These are phyloP conservation scores for Ganaspis sp. DNA, from an alignment of 1,140 invertebrate genomes.

Conservation along the genomic window DNA sequence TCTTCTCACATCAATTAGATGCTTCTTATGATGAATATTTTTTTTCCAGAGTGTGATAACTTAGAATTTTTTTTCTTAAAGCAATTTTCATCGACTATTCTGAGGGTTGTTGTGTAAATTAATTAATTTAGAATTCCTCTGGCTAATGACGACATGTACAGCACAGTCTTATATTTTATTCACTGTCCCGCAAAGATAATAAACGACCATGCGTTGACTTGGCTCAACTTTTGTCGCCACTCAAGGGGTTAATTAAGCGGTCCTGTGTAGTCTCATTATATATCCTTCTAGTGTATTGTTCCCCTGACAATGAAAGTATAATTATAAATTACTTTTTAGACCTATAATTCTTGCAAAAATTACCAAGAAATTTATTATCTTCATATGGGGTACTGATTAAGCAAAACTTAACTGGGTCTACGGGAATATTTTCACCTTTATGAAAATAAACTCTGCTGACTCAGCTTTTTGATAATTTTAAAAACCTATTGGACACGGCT, in stretches of 20 bases:
- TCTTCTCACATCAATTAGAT: too few species aligned
- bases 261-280: constrained; percentile 21
- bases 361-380: background rate
- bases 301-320: background rate
- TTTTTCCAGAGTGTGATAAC: too few species aligned
- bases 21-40: too few species aligned
- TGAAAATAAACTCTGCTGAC: too few species aligned
- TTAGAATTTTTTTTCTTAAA: too few species aligned
- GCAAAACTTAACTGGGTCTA: too few species aligned
- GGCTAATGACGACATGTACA: background rate
- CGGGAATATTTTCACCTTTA: too few species aligned
- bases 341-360: background rate
- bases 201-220: constrained; percentile 26
- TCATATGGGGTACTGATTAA: background rate
- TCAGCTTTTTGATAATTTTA: too few species aligned
- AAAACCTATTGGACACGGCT: too few species aligned
- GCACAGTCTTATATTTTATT: background rate
- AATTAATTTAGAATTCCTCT: constrained; percentile 18
- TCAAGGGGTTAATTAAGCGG: constrained; percentile 26
- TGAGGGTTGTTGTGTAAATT: constrained; percentile 1
- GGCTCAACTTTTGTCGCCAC: constrained; percentile 16
- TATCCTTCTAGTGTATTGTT: constrained; percentile 5
- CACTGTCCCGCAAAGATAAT: constrained; percentile 1
- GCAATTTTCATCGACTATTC: background rate
- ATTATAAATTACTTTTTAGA: constrained; percentile 12